A percentile compares a stretch with the other conserved stretches of the same genome.
Conservation (phyloP, 2,888 invertebrate genomes). For the Eledone cirrhosa region DNA sequence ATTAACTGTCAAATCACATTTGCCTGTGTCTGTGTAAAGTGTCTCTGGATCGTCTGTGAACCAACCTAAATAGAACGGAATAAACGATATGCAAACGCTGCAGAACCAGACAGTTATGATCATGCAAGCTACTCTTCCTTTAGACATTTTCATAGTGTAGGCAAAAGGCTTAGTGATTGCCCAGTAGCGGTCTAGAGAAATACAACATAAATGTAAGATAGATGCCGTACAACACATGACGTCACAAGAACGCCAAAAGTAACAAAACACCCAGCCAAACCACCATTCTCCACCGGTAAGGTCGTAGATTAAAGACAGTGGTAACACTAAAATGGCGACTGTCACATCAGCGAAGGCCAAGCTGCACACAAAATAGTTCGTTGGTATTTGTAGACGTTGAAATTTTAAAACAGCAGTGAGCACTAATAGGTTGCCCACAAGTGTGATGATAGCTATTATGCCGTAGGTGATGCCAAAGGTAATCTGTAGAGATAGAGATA, state of each 20-base stretch:
- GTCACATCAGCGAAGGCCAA: conserved; percentile 23
- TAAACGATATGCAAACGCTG: conserved; percentile 58
- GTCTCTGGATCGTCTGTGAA: conserved; percentile 67
- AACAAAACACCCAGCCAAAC: conserved; percentile 60
- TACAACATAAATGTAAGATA: conserved; percentile 61
- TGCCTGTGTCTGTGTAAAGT: conserved; percentile 32
- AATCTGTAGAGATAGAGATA: conserved; percentile 18
- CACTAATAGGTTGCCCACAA: conserved; percentile 61
- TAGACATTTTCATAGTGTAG: conserved; percentile 55
- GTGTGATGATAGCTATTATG: conserved; percentile 40
- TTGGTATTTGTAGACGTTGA: conserved; percentile 56
- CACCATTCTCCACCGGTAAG: conserved; percentile 49
- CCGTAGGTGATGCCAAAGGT: conserved; percentile 31
- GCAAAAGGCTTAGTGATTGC: conserved; percentile 61
- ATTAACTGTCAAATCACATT: conserved; percentile 52
- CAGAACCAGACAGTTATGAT: conserved; percentile 56
- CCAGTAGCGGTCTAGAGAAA: conserved; percentile 59
- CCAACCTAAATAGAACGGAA: conserved; percentile 63
- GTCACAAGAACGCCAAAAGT: conserved; percentile 64
- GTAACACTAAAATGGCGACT: conserved; percentile 45
- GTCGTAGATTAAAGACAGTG: conserved; percentile 57
- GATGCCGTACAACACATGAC: conserved; percentile 65
- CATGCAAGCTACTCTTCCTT: conserved; percentile 45
- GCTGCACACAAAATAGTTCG: conserved; percentile 59
- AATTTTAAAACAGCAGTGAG: conserved; percentile 56